Evolutionary conservation across 2,797 vertebrate species (phyloP), one percentile per base, ranked within the genome.

Genomic region (Megaceryle alcyon): DNA sequence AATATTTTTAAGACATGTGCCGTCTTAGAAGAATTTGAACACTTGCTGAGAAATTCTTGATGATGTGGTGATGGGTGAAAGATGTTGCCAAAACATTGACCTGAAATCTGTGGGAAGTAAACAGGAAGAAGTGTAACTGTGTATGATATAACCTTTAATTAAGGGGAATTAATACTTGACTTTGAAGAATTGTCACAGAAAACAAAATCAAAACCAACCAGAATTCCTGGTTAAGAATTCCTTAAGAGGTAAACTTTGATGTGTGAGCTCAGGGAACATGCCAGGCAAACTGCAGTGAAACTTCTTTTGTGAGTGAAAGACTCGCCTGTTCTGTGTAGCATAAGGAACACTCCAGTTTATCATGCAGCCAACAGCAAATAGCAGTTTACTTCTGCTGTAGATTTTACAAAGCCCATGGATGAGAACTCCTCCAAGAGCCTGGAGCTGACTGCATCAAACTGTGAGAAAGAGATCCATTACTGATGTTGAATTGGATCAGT

Each of bases 31-130:
- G n/a, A 82, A 33, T 56, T 78, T 65, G 43, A 71, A 54, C 25
- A 14, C 70, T 28, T 86, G 11, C 14, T 13, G 26, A 73, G 69
- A 78, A 90, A 33, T 31, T 75, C 9, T 18, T 16, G n/a, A 29
- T 39, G 54, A 17, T 7, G 20, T 63, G 5, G 17, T 60, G n/a
- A 28, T 57, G 37, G 26, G 21, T 65, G 14, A 51, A 48, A 23
- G 64, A 53, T 0, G 1, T 46, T 65, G 60, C 17, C 13, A 35
- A 8, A 72, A 64, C 0, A 6, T 4, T n/a, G 44, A 46, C 63
- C 77, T 79, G 25, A 80, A 76, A 48, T 63, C 21, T 66, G 2
- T 43, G 48, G 22, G 13, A 53, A 63, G 17, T 41, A 60, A 79
- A 59, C 59, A 53, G 21, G n/a, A 71, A 1, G 70, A 66, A 39